Base-by-base conservation (phyloP, 2,888 invertebrate species). In the Amorpha juglandis region DNA sequence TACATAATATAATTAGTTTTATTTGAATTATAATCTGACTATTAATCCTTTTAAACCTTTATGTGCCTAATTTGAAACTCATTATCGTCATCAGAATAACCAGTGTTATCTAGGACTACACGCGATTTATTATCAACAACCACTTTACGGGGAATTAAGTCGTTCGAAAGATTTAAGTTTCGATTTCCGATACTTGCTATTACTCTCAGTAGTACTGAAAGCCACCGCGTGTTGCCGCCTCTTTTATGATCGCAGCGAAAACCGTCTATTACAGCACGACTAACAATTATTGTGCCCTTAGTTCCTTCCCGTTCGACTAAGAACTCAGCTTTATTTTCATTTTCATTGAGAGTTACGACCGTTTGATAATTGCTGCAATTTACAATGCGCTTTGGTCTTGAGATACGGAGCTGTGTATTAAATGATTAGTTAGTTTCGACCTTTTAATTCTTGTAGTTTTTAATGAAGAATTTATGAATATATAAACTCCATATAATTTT, bases 311-410 rank as follows among this genome's bases (percentile, higher is more conserved):
- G 66, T 74, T 72, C 67, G 63, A 69, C 68, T 71, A 76, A 76
- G 77, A 76, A 75, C 27, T 27, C 27, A 71, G 58, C 75, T 78
- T 79, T 80, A 78, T 82, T 83, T 83, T 81, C 71, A 78, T 85
- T 84, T 80, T 80, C 71, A 78, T 86, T 83, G 78, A 71, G 75
- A 81, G 80, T 83, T 81, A 80, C 78, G 74, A 73, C 73, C 72
- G 62, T 81, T 80, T 82, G 71, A 70, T 78, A 81, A 85, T 83
- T 80, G 78, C 83, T 77, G 78, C 79, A 81, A 83, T 84, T 82
- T 79, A 67, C 70, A 74, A 71, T 64, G 27, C 47, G 70, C 70
- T 73, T 70, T 74, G 73, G 68, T 72, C 66, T 74, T 71, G 69
- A 76, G 70, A 73, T 71, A 74, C 71, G 75, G 75, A 76, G 6